These are phyloP conservation scores for Macropis europaea DNA, from an alignment of 2,888 invertebrate species.

Conservation along the genomic window DNA sequence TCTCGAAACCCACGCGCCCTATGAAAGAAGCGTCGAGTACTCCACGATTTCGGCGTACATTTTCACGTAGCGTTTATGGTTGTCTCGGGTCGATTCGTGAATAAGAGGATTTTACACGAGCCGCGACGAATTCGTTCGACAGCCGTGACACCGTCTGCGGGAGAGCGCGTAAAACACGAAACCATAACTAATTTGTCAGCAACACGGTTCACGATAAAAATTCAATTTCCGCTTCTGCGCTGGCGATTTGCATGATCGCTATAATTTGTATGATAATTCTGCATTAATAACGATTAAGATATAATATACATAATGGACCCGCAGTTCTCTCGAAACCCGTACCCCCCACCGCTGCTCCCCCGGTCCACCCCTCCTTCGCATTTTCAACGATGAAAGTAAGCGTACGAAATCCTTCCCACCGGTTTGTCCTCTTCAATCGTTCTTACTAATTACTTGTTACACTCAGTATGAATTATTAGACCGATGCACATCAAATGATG, in stretches of 20 bases:
- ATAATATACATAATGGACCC: constrained; percentile 25
- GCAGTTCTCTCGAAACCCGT: neutral
- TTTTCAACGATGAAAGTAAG: no score
- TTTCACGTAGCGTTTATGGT: no score
- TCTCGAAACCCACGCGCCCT: no score
- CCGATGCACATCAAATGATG: no score
- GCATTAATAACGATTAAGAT: constrained; percentile 42
- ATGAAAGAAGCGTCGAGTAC: no score
- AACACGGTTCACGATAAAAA: constrained; percentile 28
- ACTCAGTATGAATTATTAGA: no score
- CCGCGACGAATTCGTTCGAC: constrained; percentile 34
- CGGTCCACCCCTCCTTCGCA: no score
- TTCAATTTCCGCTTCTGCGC: constrained; percentile 34
- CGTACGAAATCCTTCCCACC: no score
- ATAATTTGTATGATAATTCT: constrained; percentile 39
- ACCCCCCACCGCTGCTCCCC: constrained; percentile 16
- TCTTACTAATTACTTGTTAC: no score
- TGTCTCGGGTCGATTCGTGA: no score
- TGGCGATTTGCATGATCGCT: constrained; percentile 26
- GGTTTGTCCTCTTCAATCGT: no score
- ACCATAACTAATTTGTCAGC: constrained; percentile 42
- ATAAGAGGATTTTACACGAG: constrained; percentile 10
- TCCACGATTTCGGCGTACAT: no score
- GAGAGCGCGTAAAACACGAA: constrained; percentile 17
- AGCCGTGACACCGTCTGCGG: constrained; percentile 16